phyloP scores from a whole-genome alignment of 2,113 vertebrate species.

The Phyllopteryx taeniolatus region DNA sequence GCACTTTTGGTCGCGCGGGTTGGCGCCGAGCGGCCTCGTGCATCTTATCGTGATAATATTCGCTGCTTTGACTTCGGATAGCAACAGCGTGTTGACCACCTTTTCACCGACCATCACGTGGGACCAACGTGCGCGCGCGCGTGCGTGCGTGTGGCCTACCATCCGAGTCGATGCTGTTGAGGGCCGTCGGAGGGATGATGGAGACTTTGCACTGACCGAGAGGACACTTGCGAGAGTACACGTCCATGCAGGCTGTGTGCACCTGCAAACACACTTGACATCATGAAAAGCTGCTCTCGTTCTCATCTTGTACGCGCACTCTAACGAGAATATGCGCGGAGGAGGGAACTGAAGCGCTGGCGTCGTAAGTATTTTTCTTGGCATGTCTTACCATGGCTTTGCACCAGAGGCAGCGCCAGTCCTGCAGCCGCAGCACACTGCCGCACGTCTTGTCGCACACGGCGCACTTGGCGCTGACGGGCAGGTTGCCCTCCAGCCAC shows the following conservation, averaged over 20 bases:
- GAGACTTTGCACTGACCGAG: conserved; percentile 98
- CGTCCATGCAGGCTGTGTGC: conserved; percentile 94
- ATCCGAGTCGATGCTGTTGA: conserved; percentile 98
- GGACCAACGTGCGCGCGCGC: too few relatives aligned
- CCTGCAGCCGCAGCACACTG: conserved; percentile 92
- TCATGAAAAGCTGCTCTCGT: neutral
- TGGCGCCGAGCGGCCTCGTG: too few relatives aligned
- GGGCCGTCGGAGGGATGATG: conserved; percentile 94
- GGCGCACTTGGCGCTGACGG: conserved; percentile 94
- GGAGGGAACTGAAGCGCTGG: neutral
- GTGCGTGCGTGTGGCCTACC: conserved; percentile 73
- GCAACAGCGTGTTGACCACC: too few relatives aligned
- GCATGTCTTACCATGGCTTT: conserved; percentile 87
- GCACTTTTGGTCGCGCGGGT: too few relatives aligned
- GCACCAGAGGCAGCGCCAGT: conserved; percentile 99
- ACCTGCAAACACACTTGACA: conserved; percentile 71
- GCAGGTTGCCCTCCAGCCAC: conserved; percentile 96
- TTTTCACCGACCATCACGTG: too few relatives aligned
- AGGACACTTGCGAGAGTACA: conserved; percentile 90
- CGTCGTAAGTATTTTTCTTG: too few relatives aligned
- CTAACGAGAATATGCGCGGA: too few relatives aligned
- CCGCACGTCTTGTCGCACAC: conserved; percentile 98
- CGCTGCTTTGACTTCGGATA: too few relatives aligned
- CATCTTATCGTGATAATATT: too few relatives aligned
- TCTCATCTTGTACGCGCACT: neutral